Evolutionary conservation across 2,888 invertebrate genomes (phyloP), one percentile per base, ranked within the genome.

Genomic region (Apocheima hispidaria): DNA sequence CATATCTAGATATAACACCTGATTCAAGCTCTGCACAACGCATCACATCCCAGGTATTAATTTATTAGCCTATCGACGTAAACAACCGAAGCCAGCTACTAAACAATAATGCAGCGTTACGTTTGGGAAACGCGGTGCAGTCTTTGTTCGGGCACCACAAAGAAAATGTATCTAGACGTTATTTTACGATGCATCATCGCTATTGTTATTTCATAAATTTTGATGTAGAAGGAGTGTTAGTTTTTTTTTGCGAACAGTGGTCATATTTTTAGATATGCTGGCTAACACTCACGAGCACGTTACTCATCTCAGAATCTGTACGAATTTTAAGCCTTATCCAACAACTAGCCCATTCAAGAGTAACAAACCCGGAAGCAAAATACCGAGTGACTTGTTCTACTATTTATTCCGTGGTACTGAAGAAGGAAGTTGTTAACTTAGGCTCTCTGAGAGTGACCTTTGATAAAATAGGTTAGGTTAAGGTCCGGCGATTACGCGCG

Each of bases 121-220:
- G 18, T 26, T 50, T 16, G 23, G 40, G 2, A 28, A 35, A 51
- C 36, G 18, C 12, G 26, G 36, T 44, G 23, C 49, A 26, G 14
- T 60, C 55, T 44, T 55, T 60, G 60, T 60, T 60, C n/a, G 9
- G 21, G 2, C 0, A 46, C 38, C 33, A 60, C 60, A 60, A 60
- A 60, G 55, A 48, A 52, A 38, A 41, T 20, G 44, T 43, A 35
- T 20, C 33, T 12, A 33, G 2, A 33, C 12, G 16, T 21, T 18
- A 14, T 20, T 43, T 38, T 28, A 14, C n/a, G 33, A 28, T 33
- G 36, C 44, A 44, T 21, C 36, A 38, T 10, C 35, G n/a, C 21
- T 38, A 28, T 48, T 43, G n/a, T 16, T 7, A 20, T 18, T 18
- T n/a, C 1, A 14, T 1, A 35, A n/a, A 1, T 33, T 9, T 4